Base-by-base conservation (phyloP, 2,797 vertebrate species). In the Muscicapa comitata region DNA sequence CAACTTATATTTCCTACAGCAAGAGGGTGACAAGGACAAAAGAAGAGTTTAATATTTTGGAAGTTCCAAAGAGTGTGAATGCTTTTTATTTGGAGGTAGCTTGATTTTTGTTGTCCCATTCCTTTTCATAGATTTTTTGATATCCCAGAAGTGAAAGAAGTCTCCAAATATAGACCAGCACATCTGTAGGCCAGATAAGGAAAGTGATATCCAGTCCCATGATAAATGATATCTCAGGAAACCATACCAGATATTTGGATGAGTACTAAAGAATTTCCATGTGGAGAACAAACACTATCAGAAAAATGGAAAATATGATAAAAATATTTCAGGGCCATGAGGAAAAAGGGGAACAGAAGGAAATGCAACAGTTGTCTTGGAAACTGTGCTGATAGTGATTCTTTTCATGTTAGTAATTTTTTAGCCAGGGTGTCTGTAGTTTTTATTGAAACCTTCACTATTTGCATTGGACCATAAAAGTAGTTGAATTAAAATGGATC, bases 151-250 rank as follows among this genome's bases (percentile, higher is more conserved):
- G 71, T 85, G 74, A 71, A 85, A 55, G 33, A 72, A 66, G 16
- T 50, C 48, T 76, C 53, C 90, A 76, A 92, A 93, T 47, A 65
- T 2, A 82, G 59, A 42, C 55, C 83, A 89, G 61, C 31, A 91
- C 86, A 95, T 95, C 92, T 93, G 92, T 51, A 77, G 38, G 18
- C 71, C 92, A 95, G 86, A 93, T 79, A 94, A 91, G 35, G 47
- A 91, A 80, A 91, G 59, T 45, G 83, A 90, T 93, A 61, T 67
- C 66, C 43, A 77, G 33, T 61, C 24, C 51, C n/a, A 35, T 61
- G 67, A 93, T 43, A 94, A 95, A 93, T 71, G 67, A 24, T 89
- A 94, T 89, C 74, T 91, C 53, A 87, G 57, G 53, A 54, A 89
- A 82, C 54, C 86, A 89, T 43, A 94, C 38, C 77, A 95, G 74